A percentile compares a stretch with the other conserved stretches of the same genome.
Evolutionary conservation across 2,888 invertebrate species (phyloP).

Genomic region (Stenoptilia bipunctidactyla): DNA sequence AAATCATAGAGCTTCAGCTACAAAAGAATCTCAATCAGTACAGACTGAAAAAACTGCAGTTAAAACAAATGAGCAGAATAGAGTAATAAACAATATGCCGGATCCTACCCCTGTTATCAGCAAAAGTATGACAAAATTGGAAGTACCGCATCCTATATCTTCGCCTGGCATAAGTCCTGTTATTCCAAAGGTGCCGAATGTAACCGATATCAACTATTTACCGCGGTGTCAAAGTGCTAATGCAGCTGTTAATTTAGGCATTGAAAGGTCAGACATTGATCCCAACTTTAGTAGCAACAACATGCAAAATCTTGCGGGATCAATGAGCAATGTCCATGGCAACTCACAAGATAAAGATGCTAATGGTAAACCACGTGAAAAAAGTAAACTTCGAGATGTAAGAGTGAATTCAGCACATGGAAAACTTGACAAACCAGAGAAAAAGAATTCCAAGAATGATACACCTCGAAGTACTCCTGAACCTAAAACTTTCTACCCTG

Average conservation of each 20-base stretch:
- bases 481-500: constrained; percentile 62
- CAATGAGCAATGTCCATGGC: constrained; percentile 42
- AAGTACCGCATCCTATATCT: constrained; percentile 61
- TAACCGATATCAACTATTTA: constrained; percentile 52
- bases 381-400: constrained; percentile 58
- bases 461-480: constrained; percentile 55
- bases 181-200: constrained; percentile 55
- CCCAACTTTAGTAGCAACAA: constrained; percentile 33
- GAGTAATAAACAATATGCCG: constrained; percentile 33
- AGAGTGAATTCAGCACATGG: constrained; percentile 63
- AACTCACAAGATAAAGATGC: constrained; percentile 43
- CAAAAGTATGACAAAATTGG: constrained; percentile 50
- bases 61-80: constrained; percentile 42
- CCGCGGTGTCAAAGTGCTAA: constrained; percentile 62
- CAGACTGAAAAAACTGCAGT: constrained; percentile 48
- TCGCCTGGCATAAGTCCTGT: constrained; percentile 61
- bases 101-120: constrained; percentile 45
- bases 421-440: constrained; percentile 56
- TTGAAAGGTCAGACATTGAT: constrained; percentile 50
- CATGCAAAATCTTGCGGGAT: constrained; percentile 41
- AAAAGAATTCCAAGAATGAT: constrained; percentile 44
- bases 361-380: constrained; percentile 49
- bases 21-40: constrained; percentile 51
- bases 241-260: constrained; percentile 47
- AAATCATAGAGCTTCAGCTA: constrained; percentile 37